Conservation (phyloP, 2,113 vertebrate species). For the Nettapus auritus region DNA sequence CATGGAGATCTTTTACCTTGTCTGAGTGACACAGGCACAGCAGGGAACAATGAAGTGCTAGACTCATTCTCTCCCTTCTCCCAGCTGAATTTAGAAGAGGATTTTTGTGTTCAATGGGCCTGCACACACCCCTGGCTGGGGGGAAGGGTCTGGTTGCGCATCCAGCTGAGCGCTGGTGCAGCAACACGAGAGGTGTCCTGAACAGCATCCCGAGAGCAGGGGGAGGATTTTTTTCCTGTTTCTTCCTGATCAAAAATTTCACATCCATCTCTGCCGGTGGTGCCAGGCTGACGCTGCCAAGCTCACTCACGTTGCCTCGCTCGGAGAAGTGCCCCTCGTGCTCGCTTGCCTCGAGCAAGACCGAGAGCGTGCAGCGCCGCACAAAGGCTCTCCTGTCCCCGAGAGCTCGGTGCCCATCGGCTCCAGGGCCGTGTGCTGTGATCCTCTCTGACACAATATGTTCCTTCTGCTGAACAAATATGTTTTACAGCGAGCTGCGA, state of each 20-base stretch:
- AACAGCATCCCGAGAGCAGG: fast-evolving
- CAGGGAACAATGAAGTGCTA: neutral
- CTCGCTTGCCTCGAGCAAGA: neutral
- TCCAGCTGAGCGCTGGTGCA: fast-evolving
- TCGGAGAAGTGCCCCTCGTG: neutral
- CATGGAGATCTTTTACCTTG: neutral
- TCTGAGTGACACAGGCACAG: neutral
- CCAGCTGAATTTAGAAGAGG: neutral
- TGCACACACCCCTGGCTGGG: neutral
- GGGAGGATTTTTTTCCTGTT: neutral
- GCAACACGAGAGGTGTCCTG: fast-evolving
- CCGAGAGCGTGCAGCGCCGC: neutral
- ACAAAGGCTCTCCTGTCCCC: neutral
- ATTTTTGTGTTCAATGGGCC: neutral
- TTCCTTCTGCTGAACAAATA: neutral
- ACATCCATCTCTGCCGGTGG: fast-evolving
- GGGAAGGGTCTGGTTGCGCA: neutral
- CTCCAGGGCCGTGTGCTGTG: fast-evolving
- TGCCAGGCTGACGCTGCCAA: fast-evolving
- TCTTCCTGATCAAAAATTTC: neutral
- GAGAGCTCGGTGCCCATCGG: fast-evolving
- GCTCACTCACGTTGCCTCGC: fast-evolving
- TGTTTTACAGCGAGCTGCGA: neutral
- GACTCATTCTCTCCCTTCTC: neutral
- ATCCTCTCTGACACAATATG: neutral